These are phyloP conservation scores for Fabriciana adippe DNA, from an alignment of 2,888 invertebrate species.

Conservation along the genomic window DNA sequence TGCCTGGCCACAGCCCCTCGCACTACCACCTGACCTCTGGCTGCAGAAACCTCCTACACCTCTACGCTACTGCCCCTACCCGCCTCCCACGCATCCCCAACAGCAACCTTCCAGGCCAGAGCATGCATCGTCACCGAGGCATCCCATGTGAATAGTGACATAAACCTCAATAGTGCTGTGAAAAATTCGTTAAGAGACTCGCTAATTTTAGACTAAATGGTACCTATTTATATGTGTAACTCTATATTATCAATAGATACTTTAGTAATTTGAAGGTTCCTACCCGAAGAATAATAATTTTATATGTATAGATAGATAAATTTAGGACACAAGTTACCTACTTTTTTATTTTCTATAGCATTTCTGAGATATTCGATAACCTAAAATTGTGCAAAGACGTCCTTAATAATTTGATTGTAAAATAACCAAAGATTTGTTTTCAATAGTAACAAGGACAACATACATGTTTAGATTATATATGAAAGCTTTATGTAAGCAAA, in stretches of 20 bases:
- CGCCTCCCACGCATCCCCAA: conserved; percentile 73
- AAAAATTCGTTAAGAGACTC: conserved; percentile 34
- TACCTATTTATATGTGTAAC: conserved; percentile 58
- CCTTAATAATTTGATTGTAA: conserved; percentile 19
- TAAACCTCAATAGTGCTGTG: conserved; percentile 55
- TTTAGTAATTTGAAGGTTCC: conserved; percentile 70
- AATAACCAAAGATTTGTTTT: conserved; percentile 20
- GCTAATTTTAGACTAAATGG: conserved; percentile 43
- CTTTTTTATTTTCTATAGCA: conserved; percentile 40
- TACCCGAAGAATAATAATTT: conserved; percentile 65
- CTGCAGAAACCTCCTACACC: conserved; percentile 91
- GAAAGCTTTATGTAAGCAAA: conserved; percentile 12
- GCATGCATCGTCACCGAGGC: conserved; percentile 66
- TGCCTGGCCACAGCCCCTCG: conserved; percentile 92
- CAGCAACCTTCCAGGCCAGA: conserved; percentile 56
- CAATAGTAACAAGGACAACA: conserved; percentile 10
- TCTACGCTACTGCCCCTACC: conserved; percentile 84
- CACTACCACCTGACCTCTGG: conserved; percentile 94
- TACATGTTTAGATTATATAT: conserved; percentile 7
- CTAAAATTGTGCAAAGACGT: conserved; percentile 2
- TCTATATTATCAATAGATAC: conserved; percentile 53
- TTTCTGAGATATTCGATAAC: conserved; percentile 8
- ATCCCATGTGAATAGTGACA: conserved; percentile 62
- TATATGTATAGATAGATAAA: conserved; percentile 63
- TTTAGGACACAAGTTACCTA: conserved; percentile 66